Percentiles rank a stretch among this genome's conserved stretches.
phyloP scores from a whole-genome alignment of 2,888 invertebrate species.

The Phymatocera aterrima region DNA sequence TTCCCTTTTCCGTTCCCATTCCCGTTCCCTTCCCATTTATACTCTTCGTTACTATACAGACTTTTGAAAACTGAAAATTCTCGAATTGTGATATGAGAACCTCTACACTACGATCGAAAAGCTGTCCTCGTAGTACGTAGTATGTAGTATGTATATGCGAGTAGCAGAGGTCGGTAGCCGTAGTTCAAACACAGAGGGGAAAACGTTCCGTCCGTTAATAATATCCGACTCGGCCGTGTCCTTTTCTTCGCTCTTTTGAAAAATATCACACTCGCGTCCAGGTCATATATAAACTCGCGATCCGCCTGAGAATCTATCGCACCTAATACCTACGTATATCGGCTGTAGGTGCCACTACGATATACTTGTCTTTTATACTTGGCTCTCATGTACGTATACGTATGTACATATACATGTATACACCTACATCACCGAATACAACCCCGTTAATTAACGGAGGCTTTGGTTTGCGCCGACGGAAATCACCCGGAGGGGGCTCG shows the following conservation, averaged over 20 bases:
- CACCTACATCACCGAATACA: constrained; percentile 34
- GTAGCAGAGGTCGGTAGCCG: background rate
- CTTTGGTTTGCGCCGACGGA: constrained; percentile 63
- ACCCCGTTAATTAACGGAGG: constrained; percentile 68
- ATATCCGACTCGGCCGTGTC: background rate
- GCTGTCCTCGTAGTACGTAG: background rate
- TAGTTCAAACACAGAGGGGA: constrained; percentile 13
- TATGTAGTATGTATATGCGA: background rate
- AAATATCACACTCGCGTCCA: too few relatives aligned
- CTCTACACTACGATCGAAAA: background rate
- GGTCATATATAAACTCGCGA: too few relatives aligned
- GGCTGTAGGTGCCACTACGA: background rate
- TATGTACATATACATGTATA: background rate
- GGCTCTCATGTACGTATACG: background rate
- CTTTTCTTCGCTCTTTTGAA: background rate
- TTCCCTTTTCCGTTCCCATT: too few relatives aligned
- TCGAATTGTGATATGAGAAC: background rate
- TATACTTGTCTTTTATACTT: background rate
- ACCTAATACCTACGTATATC: too few relatives aligned
- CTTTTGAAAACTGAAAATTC: background rate
- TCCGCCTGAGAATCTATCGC: too few relatives aligned
- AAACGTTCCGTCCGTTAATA: constrained; percentile 23
- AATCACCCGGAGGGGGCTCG: constrained; percentile 61
- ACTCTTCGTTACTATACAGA: too few relatives aligned
- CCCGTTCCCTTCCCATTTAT: too few relatives aligned